Evolutionary conservation across 2,888 invertebrate genomes (phyloP), one percentile per base, ranked within the genome.

Genomic region (Dinocampus coccinellae): DNA sequence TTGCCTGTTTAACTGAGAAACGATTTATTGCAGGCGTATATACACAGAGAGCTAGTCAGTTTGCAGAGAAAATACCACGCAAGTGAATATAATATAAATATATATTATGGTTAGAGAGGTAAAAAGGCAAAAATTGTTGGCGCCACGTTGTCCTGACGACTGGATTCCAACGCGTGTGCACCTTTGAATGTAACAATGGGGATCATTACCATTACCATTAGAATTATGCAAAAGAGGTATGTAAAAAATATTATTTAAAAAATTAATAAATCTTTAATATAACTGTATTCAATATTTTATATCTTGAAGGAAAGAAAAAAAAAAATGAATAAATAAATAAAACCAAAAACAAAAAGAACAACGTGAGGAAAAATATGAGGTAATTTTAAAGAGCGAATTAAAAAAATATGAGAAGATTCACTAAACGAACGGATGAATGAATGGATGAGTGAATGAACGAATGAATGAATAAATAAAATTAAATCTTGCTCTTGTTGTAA

Each of bases 101-200:
- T 55, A 55, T 24, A 13, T 24, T 24, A 55, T 55, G 55, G 9
- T 7, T 24, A 11, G 9, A 55, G 26, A 55, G 6, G 9, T 55
- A 13, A 13, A 13, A 55, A 24, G 11, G 13, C 26, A 55, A 26
- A 55, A 55, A 26, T 24, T 55, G 24, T 55, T 47, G 47, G 47
- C 47, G 47, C 47, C 47, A 47, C 47, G 47, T 47, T n/a, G 47
- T 47, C 20, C 47, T 47, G 47, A 47, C 47, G 16, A 47, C 47
- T 47, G 47, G 47, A 47, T 47, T 47, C 47, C 47, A 20, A 3
- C 16, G 6, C 7, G 47, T 47, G 47, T 16, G 16, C 47, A n/a
- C 47, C 16, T 4, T 47, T 16, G 16, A 47, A 16, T 16, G 16
- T 47, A 47, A 47, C 47, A 47, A 47, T 47, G 16, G 16, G 47